phyloP scores from a whole-genome alignment of 2,888 invertebrate species.

The Labia minor region DNA sequence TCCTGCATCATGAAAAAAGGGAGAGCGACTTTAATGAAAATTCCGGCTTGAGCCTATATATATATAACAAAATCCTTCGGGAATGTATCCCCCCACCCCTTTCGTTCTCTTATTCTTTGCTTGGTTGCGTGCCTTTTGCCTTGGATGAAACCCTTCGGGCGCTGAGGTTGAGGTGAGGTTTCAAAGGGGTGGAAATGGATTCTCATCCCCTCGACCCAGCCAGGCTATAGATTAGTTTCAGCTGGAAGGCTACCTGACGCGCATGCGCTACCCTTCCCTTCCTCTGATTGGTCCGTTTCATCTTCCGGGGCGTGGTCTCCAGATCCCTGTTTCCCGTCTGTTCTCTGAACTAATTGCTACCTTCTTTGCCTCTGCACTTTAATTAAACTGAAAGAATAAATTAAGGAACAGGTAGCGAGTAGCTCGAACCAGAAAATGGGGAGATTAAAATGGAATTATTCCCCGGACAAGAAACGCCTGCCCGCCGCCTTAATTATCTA shows the following conservation, averaged over 20 bases:
- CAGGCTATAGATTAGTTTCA: not conserved
- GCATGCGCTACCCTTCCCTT: not conserved
- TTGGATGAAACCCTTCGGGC: no score
- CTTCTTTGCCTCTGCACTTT: not conserved
- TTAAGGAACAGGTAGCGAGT: not conserved
- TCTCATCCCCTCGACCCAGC: not conserved
- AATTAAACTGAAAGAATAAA: not conserved
- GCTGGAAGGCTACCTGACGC: not conserved
- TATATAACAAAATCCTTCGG: not conserved
- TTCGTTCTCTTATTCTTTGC: not conserved
- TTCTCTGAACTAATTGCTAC: not conserved
- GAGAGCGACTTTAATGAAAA: not conserved
- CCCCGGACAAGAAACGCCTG: not conserved
- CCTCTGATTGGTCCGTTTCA: not conserved
- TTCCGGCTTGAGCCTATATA: not conserved
- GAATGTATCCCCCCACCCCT: not conserved
- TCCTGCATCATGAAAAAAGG: not conserved
- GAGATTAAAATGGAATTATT: constrained; percentile 3
- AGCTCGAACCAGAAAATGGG: no score
- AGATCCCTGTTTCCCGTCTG: not conserved
- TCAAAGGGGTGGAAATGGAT: not conserved
- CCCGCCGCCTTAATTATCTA: no score
- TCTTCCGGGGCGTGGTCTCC: not conserved
- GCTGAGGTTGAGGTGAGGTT: no score
- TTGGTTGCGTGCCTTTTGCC: not conserved